Percentiles rank a stretch among this genome's conserved stretches.
These are phyloP conservation scores for Camponotus floridanus DNA, from an alignment of 1,140 invertebrate species.

Conservation along the genomic window DNA sequence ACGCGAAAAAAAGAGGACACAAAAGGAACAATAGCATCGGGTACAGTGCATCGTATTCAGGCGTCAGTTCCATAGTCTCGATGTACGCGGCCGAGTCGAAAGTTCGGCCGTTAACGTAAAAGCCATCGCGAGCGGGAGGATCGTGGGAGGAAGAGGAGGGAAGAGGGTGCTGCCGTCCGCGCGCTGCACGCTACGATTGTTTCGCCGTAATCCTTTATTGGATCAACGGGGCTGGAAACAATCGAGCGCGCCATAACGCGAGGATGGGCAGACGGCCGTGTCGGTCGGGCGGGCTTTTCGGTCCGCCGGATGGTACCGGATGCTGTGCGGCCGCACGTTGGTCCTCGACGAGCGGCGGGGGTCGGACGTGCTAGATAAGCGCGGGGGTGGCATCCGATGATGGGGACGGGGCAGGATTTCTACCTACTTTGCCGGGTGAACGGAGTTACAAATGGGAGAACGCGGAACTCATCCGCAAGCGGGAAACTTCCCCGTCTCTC, in stretches of 20 bases:
- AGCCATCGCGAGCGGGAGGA: constrained; percentile 68
- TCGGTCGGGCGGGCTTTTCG: constrained; percentile 66
- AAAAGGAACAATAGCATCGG: constrained; percentile 19
- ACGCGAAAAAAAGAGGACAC: not conserved
- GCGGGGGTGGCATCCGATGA: constrained; percentile 63
- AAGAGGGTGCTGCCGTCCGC: constrained; percentile 74
- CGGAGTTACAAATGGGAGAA: constrained; percentile 85
- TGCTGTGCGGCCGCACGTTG: not conserved
- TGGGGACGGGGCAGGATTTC: constrained; percentile 76
- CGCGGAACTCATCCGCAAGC: constrained; percentile 81
- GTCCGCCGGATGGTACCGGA: constrained; percentile 55
- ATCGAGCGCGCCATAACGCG: constrained; percentile 82
- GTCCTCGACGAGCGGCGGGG: not conserved
- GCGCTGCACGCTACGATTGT: constrained; percentile 82
- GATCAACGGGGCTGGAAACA: constrained; percentile 85
- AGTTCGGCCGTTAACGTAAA: constrained; percentile 81
- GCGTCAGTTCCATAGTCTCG: constrained; percentile 3
- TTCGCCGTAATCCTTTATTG: constrained; percentile 85
- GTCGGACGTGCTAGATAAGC: constrained; percentile 61
- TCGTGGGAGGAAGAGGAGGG: not conserved
- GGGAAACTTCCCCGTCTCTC: constrained; percentile 10
- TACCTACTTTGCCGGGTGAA: constrained; percentile 84
- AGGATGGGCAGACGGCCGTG: constrained; percentile 72
- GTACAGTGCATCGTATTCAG: constrained; percentile 32
- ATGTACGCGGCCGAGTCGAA: constrained; percentile 65